Evolutionary conservation across 1,140 invertebrate species (phyloP).

Genomic region (Drosophila willistoni): DNA sequence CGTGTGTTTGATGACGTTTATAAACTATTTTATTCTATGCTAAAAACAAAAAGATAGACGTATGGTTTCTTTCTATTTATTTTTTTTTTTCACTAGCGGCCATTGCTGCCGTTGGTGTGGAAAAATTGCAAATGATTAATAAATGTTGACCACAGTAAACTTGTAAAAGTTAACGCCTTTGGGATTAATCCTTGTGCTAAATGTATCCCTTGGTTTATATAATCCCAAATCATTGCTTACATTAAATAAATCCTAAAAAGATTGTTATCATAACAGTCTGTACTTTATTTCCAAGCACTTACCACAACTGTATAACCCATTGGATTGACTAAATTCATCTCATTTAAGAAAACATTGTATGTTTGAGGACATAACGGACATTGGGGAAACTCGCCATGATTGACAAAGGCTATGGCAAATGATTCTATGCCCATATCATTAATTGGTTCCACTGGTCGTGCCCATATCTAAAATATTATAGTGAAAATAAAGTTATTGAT

Average conservation of each 20-base stretch:
- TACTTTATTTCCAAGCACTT: neutral
- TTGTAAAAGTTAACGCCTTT: slow-evolving; percentile 57
- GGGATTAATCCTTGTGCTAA: slow-evolving; percentile 48
- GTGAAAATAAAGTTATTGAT: neutral
- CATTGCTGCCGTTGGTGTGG: neutral
- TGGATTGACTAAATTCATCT: slow-evolving; percentile 29
- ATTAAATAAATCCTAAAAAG: slow-evolving; percentile 52
- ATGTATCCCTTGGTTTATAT: slow-evolving; percentile 44
- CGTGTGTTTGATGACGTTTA: neutral
- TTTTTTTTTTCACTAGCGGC: neutral
- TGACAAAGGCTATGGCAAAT: slow-evolving; percentile 52
- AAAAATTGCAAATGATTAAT: slow-evolving; percentile 19
- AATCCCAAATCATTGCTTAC: slow-evolving; percentile 32
- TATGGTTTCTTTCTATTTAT: neutral
- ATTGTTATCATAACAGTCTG: neutral
- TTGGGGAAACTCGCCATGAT: neutral
- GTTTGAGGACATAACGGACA: slow-evolving; percentile 54
- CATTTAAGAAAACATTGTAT: slow-evolving; percentile 14
- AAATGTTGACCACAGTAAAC: slow-evolving; percentile 36
- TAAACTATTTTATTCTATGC: neutral
- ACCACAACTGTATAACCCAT: slow-evolving; percentile 54
- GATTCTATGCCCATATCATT: slow-evolving; percentile 37
- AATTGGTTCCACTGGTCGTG: slow-evolving; percentile 43
- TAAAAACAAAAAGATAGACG: neutral
- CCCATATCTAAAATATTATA: slow-evolving; percentile 47